These are phyloP conservation scores for Dromococcyx pavoninus DNA, from an alignment of 2,797 vertebrate genomes.

Conservation along the genomic window DNA sequence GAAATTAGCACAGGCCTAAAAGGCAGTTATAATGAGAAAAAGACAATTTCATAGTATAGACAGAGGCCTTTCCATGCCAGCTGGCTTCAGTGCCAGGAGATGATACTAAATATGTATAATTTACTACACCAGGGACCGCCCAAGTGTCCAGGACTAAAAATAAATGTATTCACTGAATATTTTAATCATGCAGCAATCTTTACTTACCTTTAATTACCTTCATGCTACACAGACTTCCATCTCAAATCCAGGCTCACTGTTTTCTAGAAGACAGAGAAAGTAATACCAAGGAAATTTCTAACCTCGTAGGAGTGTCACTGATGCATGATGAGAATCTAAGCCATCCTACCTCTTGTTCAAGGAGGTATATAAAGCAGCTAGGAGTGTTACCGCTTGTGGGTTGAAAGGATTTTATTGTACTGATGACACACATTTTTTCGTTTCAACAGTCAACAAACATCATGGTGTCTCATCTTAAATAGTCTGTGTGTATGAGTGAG, in stretches of 20 bases:
- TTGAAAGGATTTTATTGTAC: not conserved
- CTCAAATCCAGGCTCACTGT: not conserved
- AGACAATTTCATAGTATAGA: not conserved
- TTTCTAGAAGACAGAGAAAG: not conserved
- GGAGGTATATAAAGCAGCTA: not conserved
- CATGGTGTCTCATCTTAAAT: not conserved
- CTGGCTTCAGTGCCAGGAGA: not conserved
- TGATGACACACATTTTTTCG: not conserved
- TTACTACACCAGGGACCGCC: not conserved
- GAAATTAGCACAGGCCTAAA: not conserved
- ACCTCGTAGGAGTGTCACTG: not conserved
- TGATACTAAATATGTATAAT: not conserved
- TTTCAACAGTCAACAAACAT: not conserved
- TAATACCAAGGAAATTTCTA: not conserved
- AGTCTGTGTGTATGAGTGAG: not conserved
- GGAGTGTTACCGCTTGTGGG: not conserved
- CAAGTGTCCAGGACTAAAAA: constrained; percentile 13
- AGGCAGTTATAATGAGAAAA: not conserved
- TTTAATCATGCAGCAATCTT: not conserved
- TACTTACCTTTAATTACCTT: not conserved
- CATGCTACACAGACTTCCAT: not conserved
- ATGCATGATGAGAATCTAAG: not conserved
- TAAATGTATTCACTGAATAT: constrained; percentile 3
- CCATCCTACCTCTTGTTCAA: not conserved
- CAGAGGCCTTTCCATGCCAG: not conserved